phyloP scores from a whole-genome alignment of 2,113 vertebrate genomes.

The Budorcas taxicolor region DNA sequence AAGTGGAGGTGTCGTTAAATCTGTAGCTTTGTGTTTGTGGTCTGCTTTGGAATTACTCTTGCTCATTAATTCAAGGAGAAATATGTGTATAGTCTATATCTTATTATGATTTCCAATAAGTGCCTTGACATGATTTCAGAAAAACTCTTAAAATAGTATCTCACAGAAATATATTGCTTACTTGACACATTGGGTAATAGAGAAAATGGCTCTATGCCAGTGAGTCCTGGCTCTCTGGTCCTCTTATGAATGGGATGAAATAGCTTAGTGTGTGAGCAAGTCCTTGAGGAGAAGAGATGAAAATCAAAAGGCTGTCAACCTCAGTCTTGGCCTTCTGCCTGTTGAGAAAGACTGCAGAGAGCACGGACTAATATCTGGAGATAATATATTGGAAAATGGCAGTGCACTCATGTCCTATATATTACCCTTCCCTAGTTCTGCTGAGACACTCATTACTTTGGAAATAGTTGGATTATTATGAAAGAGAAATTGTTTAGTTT shows the following conservation, averaged over 20 bases:
- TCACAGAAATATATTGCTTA: not conserved
- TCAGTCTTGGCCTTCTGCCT: not conserved
- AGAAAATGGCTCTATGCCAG: not conserved
- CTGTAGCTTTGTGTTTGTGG: not conserved
- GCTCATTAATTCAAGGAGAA: slow-evolving; percentile 35
- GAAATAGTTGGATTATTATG: not conserved
- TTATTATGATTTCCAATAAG: slow-evolving; percentile 34
- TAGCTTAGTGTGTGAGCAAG: not conserved
- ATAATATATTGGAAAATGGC: not conserved
- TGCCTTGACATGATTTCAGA: slow-evolving; percentile 15
- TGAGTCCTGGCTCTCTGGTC: not conserved
- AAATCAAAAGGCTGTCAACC: not conserved
- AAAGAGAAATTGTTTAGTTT: not conserved
- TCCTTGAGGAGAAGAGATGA: not conserved
- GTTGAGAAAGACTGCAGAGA: not conserved
- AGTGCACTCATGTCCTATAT: not conserved
- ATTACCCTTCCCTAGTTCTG: not conserved
- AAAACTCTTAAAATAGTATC: not conserved
- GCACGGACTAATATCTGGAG: not conserved
- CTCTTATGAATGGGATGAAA: not conserved
- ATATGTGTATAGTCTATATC: not conserved
- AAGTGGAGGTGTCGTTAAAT: not conserved
- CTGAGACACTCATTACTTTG: not conserved
- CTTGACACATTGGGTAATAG: not conserved
- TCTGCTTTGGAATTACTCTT: not conserved